Evolutionary conservation across 2,113 vertebrate genomes (phyloP).

Genomic region (Apteryx mantelli): DNA sequence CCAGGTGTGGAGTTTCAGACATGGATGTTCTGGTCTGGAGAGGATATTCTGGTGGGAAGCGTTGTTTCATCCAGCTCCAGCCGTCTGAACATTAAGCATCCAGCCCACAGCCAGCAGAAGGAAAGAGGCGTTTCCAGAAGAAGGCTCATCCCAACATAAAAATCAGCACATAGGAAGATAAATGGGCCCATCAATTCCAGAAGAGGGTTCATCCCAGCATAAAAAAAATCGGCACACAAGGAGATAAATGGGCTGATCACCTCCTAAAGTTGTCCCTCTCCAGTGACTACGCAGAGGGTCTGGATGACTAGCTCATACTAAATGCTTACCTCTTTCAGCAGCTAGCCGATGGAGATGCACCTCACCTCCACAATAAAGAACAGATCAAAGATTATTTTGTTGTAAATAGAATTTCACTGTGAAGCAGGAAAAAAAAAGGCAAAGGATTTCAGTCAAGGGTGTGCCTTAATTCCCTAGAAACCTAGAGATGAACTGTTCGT

Average conservation of each 20-base stretch:
- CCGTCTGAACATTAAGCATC: background rate
- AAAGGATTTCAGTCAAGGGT: background rate
- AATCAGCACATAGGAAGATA: fast-evolving
- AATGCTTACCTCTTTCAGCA: background rate
- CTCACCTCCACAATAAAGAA: background rate
- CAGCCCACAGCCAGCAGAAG: background rate
- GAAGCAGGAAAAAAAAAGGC: background rate
- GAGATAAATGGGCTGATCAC: background rate
- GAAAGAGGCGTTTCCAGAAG: background rate
- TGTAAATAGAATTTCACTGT: fast-evolving
- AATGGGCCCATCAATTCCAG: fast-evolving
- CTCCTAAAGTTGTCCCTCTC: background rate
- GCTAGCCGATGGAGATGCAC: background rate
- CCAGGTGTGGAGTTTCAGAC: fast-evolving
- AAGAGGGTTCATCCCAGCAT: background rate
- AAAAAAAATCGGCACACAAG: too few relatives aligned
- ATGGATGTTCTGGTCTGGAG: background rate
- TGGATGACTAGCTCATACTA: background rate
- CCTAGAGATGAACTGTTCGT: background rate
- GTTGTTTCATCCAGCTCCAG: background rate
- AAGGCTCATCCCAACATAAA: background rate
- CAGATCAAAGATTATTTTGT: background rate
- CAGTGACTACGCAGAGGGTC: background rate
- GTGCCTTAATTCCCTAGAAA: background rate
- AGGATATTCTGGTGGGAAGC: fast-evolving